Evolutionary conservation across 2,797 vertebrate species (phyloP).

Genomic region (Squalus acanthias): DNA sequence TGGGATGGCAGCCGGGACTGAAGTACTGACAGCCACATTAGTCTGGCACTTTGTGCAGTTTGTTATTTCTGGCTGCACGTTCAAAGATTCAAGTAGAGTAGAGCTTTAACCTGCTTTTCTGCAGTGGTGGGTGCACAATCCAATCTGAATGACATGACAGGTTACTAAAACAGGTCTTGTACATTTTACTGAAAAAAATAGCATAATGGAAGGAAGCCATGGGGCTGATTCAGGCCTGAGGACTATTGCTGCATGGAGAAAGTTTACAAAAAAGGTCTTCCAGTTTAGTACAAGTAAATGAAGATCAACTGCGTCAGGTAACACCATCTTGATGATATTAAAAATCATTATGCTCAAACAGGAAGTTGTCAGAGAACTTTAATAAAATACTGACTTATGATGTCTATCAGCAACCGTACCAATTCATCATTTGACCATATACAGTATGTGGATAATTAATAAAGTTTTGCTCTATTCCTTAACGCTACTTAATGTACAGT

Average conservation of each 20-base stretch:
- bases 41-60: not conserved
- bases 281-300: not conserved
- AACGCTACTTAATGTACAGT: not conserved
- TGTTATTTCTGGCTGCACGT: slow-evolving; percentile 26
- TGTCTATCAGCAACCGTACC: not conserved
- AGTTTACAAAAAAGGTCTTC: not conserved
- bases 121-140: not conserved
- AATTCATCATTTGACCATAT: not conserved
- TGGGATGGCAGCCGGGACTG: not conserved
- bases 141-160: not conserved
- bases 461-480: not conserved
- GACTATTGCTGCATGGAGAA: not conserved
- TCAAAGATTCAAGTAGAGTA: not conserved
- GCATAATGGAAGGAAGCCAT: not conserved
- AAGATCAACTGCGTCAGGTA: not conserved
- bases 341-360: not conserved
- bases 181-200: not conserved
- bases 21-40: slow-evolving; percentile 18
- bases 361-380: not conserved
- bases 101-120: not conserved
- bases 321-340: not conserved
- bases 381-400: not conserved
- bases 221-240: not conserved
- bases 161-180: not conserved
- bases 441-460: not conserved